These are phyloP conservation scores for Limnothrissa miodon DNA, from an alignment of 2,113 vertebrate species.

Conservation along the genomic window DNA sequence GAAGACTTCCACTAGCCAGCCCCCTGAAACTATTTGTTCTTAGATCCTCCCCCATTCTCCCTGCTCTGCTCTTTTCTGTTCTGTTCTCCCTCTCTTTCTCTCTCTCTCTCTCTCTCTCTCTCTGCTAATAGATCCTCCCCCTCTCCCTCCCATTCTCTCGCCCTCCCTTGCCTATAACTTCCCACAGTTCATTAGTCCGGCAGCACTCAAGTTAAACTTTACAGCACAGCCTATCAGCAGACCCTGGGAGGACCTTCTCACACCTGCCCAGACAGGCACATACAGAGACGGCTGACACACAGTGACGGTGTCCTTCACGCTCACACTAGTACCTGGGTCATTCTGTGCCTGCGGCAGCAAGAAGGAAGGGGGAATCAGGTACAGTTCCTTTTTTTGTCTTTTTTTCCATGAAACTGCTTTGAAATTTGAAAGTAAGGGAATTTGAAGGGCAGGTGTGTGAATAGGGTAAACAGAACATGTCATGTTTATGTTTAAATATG, in stretches of 20 bases:
- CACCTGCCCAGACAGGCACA: background rate
- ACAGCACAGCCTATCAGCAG: constrained; percentile 15
- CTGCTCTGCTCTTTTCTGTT: background rate
- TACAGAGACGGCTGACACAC: constrained; percentile 8
- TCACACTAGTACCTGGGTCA: background rate
- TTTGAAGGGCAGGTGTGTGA: background rate
- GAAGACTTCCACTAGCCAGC: constrained; percentile 9
- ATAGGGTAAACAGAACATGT: constrained; percentile 20
- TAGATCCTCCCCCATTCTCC: constrained; percentile 8
- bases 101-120: constrained; percentile 16
- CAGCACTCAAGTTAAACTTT: constrained; percentile 39
- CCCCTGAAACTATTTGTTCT: constrained; percentile 22
- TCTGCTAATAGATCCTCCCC: constrained; percentile 46
- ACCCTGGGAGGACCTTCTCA: background rate
- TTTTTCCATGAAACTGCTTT: background rate
- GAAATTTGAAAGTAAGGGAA: background rate
- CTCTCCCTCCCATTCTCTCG: constrained; percentile 22
- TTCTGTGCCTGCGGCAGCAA: background rate
- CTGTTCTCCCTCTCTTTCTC: constrained; percentile 18
- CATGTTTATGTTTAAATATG: background rate
- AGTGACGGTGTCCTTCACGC: background rate
- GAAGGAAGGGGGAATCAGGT: background rate
- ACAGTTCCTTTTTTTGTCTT: background rate
- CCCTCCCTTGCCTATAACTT: constrained; percentile 28
- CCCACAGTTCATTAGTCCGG: constrained; percentile 31